A percentile compares a stretch with the other conserved stretches of the same genome.
Conservation (phyloP, 2,113 vertebrate genomes). For the Mustela nigripes region DNA sequence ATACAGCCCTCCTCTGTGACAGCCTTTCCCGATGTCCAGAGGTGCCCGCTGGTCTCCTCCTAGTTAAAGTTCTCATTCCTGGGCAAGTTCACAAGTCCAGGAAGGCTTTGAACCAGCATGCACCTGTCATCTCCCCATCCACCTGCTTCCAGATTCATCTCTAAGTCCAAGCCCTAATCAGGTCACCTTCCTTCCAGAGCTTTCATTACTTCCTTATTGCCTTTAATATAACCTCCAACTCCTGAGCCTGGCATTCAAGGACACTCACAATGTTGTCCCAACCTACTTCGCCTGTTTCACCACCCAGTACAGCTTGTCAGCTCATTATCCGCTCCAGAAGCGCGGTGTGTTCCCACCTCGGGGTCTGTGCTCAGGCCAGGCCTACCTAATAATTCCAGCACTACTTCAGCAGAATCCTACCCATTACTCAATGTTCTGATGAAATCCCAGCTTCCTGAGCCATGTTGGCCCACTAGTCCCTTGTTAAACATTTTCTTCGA, state of each 20-base stretch:
- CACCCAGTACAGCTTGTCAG: neutral
- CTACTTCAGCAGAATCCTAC: neutral
- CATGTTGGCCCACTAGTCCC: neutral
- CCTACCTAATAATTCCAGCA: constrained; percentile 3
- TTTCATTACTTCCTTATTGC: neutral
- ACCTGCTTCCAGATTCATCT: constrained; percentile 17
- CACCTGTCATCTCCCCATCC: neutral
- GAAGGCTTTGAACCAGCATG: neutral
- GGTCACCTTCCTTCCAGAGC: neutral
- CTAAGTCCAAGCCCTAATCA: neutral
- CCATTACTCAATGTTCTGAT: neutral
- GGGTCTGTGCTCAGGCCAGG: neutral
- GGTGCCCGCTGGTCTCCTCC: neutral
- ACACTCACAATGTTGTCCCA: neutral
- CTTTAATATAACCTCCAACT: neutral
- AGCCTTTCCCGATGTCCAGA: neutral
- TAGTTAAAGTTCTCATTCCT: neutral
- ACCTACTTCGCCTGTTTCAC: constrained; percentile 17
- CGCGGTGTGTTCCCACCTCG: neutral
- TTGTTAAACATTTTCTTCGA: constrained; percentile 19
- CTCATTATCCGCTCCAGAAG: neutral
- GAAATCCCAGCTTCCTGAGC: neutral
- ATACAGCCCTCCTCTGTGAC: neutral
- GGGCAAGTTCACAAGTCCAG: neutral
- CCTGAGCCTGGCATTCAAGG: constrained; percentile 1